Base-by-base conservation (phyloP, 2,888 invertebrate genomes). In the Julus scanicus region DNA sequence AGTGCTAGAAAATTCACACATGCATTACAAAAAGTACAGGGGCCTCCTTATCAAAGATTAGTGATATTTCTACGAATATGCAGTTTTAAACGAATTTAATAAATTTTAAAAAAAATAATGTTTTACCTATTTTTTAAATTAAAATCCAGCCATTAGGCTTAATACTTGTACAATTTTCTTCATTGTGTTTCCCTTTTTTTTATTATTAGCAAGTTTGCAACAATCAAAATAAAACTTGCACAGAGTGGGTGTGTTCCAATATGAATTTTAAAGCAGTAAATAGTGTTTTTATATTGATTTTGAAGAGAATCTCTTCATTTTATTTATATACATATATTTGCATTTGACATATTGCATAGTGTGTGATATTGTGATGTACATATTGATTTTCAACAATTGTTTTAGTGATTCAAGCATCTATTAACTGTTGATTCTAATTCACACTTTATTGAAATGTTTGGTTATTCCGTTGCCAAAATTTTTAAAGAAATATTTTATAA, bases 221-320 rank as follows among this genome's bases (percentile, higher is more conserved):
- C 71, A 71, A 71, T 71, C 29, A 71, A 71, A 71, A 71, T 71
- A 71, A 71, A 71, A 71, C 20, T 29, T 71, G 11, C 20, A 20
- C 71, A 71, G 71, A 29, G 71, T 71, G 71, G 71, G 71, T 71
- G 71, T 71, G 71, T 71, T 71, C 71, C 71, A 71, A 29, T 71
- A 20, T 71, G 11, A 71, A 71, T 71, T 71, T 71, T 20, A 71
- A 71, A 71, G 71, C 71, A 71, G 71, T 71, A 20, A 71, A 53
- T 53, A 71, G 71, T 71, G 57, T 57, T 57, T 71, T 71, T 71
- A 71, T 71, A 71, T 71, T 71, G 71, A 71, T 71, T 71, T 71
- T 71, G 71, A 71, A 71, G 71, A 71, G 71, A 71, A 71, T 71
- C 71, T 71, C 71, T 71, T 71, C 71, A 71, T 71, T 71, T 71